phyloP scores from a whole-genome alignment of 2,113 vertebrate genomes.

The Suricata suricatta region DNA sequence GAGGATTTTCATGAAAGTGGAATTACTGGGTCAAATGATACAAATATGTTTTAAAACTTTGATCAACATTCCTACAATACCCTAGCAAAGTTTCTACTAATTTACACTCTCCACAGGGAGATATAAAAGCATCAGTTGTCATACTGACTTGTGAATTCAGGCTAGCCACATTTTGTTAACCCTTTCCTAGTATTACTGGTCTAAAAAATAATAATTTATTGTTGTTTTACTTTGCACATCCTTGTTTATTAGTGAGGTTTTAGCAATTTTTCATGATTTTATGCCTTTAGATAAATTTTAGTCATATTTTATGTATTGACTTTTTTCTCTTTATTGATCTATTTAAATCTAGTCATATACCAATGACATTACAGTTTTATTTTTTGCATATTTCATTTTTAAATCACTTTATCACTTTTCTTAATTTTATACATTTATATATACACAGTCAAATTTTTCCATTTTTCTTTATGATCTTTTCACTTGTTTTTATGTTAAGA shows the following conservation, averaged over 20 bases:
- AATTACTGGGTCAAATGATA: conserved; percentile 51
- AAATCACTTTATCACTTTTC: neutral
- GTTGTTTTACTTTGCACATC: neutral
- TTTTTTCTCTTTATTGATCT: neutral
- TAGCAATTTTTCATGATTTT: neutral
- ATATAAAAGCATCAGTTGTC: conserved; percentile 45
- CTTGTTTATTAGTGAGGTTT: neutral
- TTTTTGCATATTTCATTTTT: neutral
- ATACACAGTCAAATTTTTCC: neutral
- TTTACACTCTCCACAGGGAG: conserved; percentile 64
- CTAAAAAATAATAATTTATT: neutral
- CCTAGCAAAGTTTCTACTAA: conserved; percentile 58
- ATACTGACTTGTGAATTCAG: conserved; percentile 32
- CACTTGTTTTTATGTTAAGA: neutral
- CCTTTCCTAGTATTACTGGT: conserved; percentile 11
- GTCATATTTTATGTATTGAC: neutral
- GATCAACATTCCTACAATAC: neutral
- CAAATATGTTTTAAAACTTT: conserved; percentile 53
- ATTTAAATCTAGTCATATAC: neutral
- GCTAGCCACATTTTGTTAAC: conserved; percentile 47
- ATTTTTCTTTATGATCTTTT: neutral
- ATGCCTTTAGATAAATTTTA: no score
- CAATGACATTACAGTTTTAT: neutral
- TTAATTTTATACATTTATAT: neutral
- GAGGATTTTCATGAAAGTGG: conserved; percentile 23